These are phyloP conservation scores for Panorpa germanica DNA, from an alignment of 2,888 invertebrate genomes.

Conservation along the genomic window DNA sequence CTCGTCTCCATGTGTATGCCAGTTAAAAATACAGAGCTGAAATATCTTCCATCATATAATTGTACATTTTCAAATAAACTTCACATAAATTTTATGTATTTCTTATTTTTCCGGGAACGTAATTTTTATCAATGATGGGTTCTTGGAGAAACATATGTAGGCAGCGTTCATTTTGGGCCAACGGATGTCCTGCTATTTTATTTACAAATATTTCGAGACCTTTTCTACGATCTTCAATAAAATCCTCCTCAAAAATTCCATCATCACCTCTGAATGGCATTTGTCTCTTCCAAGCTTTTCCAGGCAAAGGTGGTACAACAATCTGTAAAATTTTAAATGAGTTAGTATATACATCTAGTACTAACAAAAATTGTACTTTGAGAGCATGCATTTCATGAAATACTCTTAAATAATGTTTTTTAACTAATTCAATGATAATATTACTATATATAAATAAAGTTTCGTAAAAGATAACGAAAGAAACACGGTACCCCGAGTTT, in stretches of 20 bases:
- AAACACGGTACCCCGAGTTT: no score
- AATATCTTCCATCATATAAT: conserved; percentile 13
- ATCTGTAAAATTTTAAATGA: conserved; percentile 39
- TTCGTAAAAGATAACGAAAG: conserved; percentile 4
- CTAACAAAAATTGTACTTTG: no score
- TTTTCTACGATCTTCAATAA: conserved; percentile 97
- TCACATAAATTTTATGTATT: conserved; percentile 77
- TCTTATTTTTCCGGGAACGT: conserved; percentile 97
- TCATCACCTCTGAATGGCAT: conserved; percentile 97
- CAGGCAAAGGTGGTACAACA: conserved; percentile 94
- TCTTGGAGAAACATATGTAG: conserved; percentile 99
- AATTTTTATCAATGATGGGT: conserved; percentile 94
- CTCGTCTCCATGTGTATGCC: no score
- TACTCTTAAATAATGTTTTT: background rate
- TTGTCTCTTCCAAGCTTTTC: conserved; percentile 96
- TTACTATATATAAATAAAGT: background rate
- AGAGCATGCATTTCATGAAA: no score
- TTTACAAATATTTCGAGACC: conserved; percentile 96
- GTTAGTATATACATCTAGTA: conserved; percentile 1
- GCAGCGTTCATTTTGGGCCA: conserved; percentile 97
- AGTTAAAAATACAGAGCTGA: conserved; percentile 18
- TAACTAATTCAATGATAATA: background rate
- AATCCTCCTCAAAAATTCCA: conserved; percentile 98
- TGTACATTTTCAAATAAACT: conserved; percentile 3
- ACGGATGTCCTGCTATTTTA: conserved; percentile 96